Percentiles rank a stretch among this genome's conserved stretches.
Evolutionary conservation across 2,113 vertebrate genomes (phyloP).

Genomic region (Amazona vittata): DNA sequence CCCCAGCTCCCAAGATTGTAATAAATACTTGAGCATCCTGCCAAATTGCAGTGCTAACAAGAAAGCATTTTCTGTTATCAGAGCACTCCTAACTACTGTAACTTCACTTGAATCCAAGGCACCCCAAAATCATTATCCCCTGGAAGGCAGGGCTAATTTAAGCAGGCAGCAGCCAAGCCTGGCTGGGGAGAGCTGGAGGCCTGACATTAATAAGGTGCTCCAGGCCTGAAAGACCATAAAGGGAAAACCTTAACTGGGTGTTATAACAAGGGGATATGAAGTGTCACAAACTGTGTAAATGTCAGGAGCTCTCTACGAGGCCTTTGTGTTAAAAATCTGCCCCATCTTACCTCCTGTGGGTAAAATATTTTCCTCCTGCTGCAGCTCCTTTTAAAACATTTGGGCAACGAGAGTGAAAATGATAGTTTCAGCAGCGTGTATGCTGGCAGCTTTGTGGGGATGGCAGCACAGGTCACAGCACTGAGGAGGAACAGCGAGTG

Average conservation of each 20-base stretch:
- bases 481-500: background rate
- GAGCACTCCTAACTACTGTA: background rate
- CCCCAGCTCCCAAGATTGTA: background rate
- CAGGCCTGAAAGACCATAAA: conserved; percentile 53
- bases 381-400: background rate
- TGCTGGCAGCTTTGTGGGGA: background rate
- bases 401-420: background rate
- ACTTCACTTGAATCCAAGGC: background rate
- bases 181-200: background rate
- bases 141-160: background rate
- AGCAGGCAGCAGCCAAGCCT: background rate
- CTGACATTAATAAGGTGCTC: conserved; percentile 64
- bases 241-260: conserved; percentile 68
- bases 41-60: conserved; percentile 23
- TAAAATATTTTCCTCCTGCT: background rate
- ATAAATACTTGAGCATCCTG: conserved; percentile 38
- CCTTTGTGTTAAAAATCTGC: background rate
- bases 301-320: background rate
- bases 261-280: conserved; percentile 55
- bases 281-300: conserved; percentile 33
- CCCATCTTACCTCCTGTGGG: background rate
- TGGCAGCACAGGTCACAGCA: background rate
- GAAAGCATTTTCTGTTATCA: conserved; percentile 47
- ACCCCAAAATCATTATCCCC: conserved; percentile 20
- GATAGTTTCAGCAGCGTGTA: rapidly evolving